Base-by-base conservation (phyloP, 1,140 invertebrate genomes). In the Ptiloglossa arizonensis region DNA sequence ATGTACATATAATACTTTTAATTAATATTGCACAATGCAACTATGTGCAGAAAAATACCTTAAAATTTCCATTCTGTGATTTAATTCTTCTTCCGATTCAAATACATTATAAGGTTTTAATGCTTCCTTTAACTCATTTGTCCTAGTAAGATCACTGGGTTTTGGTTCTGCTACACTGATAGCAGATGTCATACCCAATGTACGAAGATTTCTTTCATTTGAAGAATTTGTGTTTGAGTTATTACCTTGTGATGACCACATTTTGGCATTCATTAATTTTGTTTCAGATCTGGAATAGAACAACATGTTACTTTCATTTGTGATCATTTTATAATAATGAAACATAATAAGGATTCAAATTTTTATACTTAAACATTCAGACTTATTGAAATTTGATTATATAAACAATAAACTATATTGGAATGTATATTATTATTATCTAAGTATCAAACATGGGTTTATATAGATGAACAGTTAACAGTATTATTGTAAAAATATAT, bases 121-220 rank as follows among this genome's bases (percentile, higher is more conserved):
- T 27, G 95, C 94, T 85, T 97, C 95, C 85, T 97, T 95, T 17
- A 99, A 93, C 85, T 98, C 97, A 48, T 94, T 94, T 0, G 97
- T 98, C 80, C 96, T 95, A 82, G 96, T 94, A 69, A 97, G 89
- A 93, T 99, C 98, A 82, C 95, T 94, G 1, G 95, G 95, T 90
- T 98, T 98, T 22, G 98, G 98, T 64, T 94, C 94, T 86, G 97
- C 97, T 85, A 96, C 93, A 83, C 96, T 98, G 77, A 99, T 98
- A 57, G 98, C 97, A 41, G 97, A 98, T 6, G 98, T 99, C 95
- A 99, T 98, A 52, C 98, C 98, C 84, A 96, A 88, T 32, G 95
- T 95, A 41, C 89, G 87, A 35, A 89, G 74, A 86, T 91, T 91
- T 6, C 82, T 82, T 35, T 87, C 89, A 41, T 80, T 87, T 8